Evolutionary conservation across 1,140 invertebrate genomes (phyloP).

Genomic region (Zelostemma sp.): DNA sequence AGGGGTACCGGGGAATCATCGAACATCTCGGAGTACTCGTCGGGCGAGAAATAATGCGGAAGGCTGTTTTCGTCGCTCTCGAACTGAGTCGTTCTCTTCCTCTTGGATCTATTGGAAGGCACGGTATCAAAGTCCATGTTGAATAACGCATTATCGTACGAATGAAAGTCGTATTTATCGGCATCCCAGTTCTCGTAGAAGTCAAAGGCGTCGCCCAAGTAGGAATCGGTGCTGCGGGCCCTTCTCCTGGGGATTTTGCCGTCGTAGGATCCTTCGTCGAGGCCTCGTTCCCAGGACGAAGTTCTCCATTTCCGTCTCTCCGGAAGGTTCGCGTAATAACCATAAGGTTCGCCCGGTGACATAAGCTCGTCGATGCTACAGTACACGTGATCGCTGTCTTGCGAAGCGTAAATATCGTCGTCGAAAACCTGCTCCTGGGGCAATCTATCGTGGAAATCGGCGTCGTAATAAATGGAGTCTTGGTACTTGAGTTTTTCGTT

Average conservation of each 20-base stretch:
- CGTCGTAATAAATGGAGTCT: constrained; percentile 44
- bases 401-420: constrained; percentile 45
- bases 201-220: constrained; percentile 48
- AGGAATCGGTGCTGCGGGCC: constrained; percentile 59
- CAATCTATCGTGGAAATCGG: constrained; percentile 23
- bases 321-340: constrained; percentile 23
- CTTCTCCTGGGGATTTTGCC: constrained; percentile 35
- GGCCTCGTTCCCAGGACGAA: constrained; percentile 25
- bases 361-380: constrained; percentile 62
- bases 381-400: constrained; percentile 61
- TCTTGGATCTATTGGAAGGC: constrained; percentile 35
- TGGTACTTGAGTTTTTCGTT: constrained; percentile 50
- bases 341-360: constrained; percentile 41
- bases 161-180: constrained; percentile 22
- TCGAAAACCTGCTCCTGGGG: constrained; percentile 37
- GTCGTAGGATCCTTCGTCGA: constrained; percentile 21
- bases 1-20: constrained; percentile 17
- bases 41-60: constrained; percentile 49
- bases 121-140: constrained; percentile 31
- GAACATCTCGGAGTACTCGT: constrained; percentile 45
- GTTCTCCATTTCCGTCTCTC: constrained; percentile 37
- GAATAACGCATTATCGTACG: constrained; percentile 38
- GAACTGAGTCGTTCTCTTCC: constrained; percentile 40
- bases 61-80: constrained; percentile 39
- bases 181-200: constrained; percentile 44